phyloP scores from a whole-genome alignment of 1,140 invertebrate genomes.

The Anoplolepis gracilipes region DNA sequence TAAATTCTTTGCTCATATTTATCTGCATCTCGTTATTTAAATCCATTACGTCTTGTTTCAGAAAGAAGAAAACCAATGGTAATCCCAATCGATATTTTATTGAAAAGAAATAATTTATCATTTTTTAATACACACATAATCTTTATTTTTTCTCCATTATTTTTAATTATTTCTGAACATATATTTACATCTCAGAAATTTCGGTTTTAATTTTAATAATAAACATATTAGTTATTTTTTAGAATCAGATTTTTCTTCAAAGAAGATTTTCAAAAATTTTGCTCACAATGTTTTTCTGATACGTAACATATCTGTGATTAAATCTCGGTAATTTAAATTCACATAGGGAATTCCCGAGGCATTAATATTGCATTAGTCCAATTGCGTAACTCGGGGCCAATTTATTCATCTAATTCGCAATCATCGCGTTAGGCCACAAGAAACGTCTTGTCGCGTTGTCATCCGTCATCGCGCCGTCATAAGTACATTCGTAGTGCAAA shows the following conservation, averaged over 20 bases:
- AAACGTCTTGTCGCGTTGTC: conserved; percentile 24
- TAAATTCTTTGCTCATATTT: conserved; percentile 13
- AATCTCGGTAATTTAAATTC: background rate
- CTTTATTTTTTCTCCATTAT: background rate
- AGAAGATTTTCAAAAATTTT: background rate
- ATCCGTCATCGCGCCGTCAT: conserved; percentile 26
- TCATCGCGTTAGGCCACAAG: conserved; percentile 41
- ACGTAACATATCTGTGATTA: background rate
- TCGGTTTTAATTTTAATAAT: background rate
- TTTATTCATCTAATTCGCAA: conserved; percentile 50
- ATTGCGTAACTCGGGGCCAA: conserved; percentile 28
- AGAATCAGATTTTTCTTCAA: background rate
- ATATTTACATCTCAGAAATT: background rate
- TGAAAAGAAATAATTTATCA: background rate
- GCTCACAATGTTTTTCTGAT: conserved; percentile 5
- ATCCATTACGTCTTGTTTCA: background rate
- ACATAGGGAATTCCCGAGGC: background rate
- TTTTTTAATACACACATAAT: background rate
- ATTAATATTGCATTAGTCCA: conserved; percentile 14
- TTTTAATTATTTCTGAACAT: too few relatives aligned
- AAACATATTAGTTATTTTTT: background rate
- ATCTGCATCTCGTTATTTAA: background rate
- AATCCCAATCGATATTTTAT: too few relatives aligned
- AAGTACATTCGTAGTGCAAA: conserved; percentile 3
- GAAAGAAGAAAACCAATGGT: too few relatives aligned